phyloP scores from a whole-genome alignment of 2,888 invertebrate genomes.

The Leptinotarsa tumamoca region DNA sequence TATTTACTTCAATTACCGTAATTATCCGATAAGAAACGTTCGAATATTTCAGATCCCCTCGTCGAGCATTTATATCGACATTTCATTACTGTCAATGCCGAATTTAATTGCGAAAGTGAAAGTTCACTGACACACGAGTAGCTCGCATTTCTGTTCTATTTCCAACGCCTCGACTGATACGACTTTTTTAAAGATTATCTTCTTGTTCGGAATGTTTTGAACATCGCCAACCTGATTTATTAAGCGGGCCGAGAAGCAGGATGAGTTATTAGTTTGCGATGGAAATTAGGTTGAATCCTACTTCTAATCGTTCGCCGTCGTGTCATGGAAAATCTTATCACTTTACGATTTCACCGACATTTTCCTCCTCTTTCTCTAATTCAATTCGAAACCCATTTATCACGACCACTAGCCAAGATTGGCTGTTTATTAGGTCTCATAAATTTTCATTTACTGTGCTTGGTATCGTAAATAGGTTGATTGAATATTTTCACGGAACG shows the following conservation, averaged over 20 bases:
- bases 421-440: neutral
- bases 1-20: constrained; percentile 1
- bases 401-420: constrained; percentile 9
- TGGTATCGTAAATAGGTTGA: constrained; percentile 17
- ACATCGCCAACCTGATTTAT: too few relatives aligned
- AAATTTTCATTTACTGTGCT: constrained; percentile 7
- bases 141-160: constrained; percentile 18
- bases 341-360: neutral
- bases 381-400: neutral
- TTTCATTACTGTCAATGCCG: constrained; percentile 15
- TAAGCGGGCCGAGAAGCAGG: too few relatives aligned
- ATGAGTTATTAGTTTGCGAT: too few relatives aligned
- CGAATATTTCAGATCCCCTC: constrained; percentile 2
- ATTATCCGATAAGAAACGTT: neutral
- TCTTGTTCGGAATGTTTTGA: neutral
- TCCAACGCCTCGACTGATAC: neutral
- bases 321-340: too few relatives aligned
- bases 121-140: constrained; percentile 17
- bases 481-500: constrained; percentile 11
- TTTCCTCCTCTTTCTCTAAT: constrained; percentile 8
- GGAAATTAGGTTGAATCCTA: too few relatives aligned
- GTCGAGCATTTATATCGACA: constrained; percentile 9
- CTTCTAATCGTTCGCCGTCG: too few relatives aligned
- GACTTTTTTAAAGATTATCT: constrained; percentile 1
- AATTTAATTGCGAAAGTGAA: constrained; percentile 19